Base-by-base conservation (phyloP, 2,113 vertebrate species). In the Aphelocoma coerulescens region DNA sequence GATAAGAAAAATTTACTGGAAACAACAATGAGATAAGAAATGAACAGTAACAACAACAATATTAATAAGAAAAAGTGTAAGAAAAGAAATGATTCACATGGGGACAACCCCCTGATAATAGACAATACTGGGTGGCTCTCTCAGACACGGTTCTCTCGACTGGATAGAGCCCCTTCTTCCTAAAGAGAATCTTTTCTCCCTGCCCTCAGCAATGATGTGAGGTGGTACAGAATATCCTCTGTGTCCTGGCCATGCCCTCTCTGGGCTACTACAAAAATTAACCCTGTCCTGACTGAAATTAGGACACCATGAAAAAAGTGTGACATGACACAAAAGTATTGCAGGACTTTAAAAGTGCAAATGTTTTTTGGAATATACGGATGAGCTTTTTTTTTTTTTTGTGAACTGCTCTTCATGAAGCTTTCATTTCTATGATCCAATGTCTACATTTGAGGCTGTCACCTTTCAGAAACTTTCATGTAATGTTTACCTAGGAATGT, bases 81-180 rank as follows among this genome's bases (percentile, higher is more conserved):
- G 43, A 73, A 57, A 62, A 48, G 0, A 48, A 35, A 19, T 0
- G 0, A 32, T 58, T 65, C 27, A 11, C 17, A 15, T 8, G 7
- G 22, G 44, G 62, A 51, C 9, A 43, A 6, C 7, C 19, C 11
- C 4, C 16, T 20, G 16, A 18, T 35, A 58, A 43, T n/a, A n/a
- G n/a, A 65, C 13, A 48, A 28, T 57, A 33, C 23, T 16, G 23
- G 19, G 23, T 49, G 43, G 16, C 24, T 85, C 35, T 43, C 16
- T 66, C 59, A 65, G 41, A 12, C 41, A 19, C 0, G 0, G 0
- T 21, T 59, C 32, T 76, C 44, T 35, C 4, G 3, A 18, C 21
- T 22, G 37, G 7, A 35, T 43, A 9, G 62, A 52, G 9, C 6
- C 14, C 3, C 18, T 59, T 76, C 32, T 67, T 76, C 20, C 32